Base-by-base conservation (phyloP, 1,140 invertebrate species). In the Dinoponera quadriceps region DNA sequence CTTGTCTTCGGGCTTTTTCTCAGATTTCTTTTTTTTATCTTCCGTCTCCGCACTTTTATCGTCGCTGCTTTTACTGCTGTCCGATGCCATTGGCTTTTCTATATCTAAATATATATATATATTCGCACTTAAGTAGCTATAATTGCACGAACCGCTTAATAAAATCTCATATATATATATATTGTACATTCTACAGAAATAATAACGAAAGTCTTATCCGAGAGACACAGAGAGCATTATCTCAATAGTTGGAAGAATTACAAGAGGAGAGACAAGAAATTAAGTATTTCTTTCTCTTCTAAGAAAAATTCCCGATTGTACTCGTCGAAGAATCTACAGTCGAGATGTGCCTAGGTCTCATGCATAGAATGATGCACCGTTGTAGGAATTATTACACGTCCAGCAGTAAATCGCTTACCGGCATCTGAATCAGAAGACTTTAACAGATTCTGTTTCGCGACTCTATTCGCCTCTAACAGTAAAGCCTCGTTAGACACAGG, bases 381-480 rank as follows among this genome's bases (percentile, higher is more conserved):
- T 44, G 11, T 44, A 44, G 38, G 33, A 33, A 44, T 9, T 44
- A 44, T 44, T 44, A 44, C 38, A 44, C 9, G 9, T 44, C 7
- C 11, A 29, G 33, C 29, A 75, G 57, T 69, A 29, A 63, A 73
- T 68, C 57, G 38, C 66, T 91, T 81, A 92, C 92, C 92, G 16
- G 51, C 27, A 51, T 87, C 88, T 13, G 92, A 92, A 63, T 90
- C 89, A n/a, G 90, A 91, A 65, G 88, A 92, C 20, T 88, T 66
- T 20, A 94, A 74, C 22, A 93, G 66, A 25, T 77, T 73, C 5
- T 91, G 77, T 82, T 91, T 93, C 4, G 91, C 87, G 33, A 84
- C 29, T 73, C 74, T 84, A 66, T 93, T 88, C 55, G 88, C 89
- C 20, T 92, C 89, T 1, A 59, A 38, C 14, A 91, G 54, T 62